These are phyloP conservation scores for Pantelozetes paolii DNA, from an alignment of 2,888 invertebrate species.

Conservation along the genomic window DNA sequence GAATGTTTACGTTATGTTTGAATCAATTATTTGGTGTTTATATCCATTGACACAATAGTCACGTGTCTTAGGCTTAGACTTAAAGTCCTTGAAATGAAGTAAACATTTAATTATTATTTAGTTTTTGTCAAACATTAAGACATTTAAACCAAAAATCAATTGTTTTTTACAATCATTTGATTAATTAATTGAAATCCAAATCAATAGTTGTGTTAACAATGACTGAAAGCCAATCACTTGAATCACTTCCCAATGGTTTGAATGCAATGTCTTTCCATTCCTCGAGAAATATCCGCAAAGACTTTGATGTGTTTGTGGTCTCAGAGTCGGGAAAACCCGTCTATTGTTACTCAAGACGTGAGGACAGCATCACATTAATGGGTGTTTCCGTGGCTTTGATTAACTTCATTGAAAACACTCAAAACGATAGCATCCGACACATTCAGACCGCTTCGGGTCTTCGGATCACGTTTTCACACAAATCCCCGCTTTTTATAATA, in stretches of 20 bases:
- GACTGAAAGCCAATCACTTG: not conserved
- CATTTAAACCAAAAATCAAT: too few relatives aligned
- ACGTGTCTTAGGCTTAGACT: too few relatives aligned
- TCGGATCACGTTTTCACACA: conserved; percentile 82
- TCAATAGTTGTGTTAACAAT: not conserved
- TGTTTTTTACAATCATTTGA: too few relatives aligned
- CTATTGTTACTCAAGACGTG: conserved; percentile 65
- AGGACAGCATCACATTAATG: conserved; percentile 72
- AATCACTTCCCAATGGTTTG: not conserved
- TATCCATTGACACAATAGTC: too few relatives aligned
- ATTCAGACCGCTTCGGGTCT: conserved; percentile 76
- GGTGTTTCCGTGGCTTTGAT: conserved; percentile 92
- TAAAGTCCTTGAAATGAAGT: too few relatives aligned
- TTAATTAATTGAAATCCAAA: too few relatives aligned
- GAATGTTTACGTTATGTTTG: too few relatives aligned
- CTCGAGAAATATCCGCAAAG: not conserved
- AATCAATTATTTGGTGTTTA: too few relatives aligned
- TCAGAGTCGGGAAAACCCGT: conserved; percentile 96
- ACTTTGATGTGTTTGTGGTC: conserved; percentile 73
- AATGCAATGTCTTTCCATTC: not conserved
- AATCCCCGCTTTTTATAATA: conserved; percentile 85
- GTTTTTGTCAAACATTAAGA: too few relatives aligned
- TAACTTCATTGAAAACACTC: conserved; percentile 77
- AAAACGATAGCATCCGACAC: conserved; percentile 75
- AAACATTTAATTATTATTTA: too few relatives aligned